Evolutionary conservation across 2,888 invertebrate genomes (phyloP).

Genomic region (Bellardia bayeri): DNA sequence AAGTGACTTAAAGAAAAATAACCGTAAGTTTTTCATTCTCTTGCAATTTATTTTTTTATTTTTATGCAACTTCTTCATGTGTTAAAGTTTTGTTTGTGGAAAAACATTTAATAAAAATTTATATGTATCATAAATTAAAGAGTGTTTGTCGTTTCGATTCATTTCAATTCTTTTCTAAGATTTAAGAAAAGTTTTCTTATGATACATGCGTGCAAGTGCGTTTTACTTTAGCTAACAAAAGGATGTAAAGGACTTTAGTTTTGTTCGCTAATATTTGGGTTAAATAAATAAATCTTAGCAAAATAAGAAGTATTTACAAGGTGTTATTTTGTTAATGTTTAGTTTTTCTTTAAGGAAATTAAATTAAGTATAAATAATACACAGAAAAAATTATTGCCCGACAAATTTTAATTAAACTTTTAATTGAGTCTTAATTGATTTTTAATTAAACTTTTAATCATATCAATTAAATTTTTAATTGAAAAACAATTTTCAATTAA

Average conservation of each 20-base stretch:
- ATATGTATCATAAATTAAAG: constrained; percentile 40
- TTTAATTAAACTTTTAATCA: no score
- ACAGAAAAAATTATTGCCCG: no score
- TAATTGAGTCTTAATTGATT: no score
- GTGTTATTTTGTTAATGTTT: not conserved
- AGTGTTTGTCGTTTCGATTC: constrained; percentile 1
- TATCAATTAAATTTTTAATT: no score
- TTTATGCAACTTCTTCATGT: constrained; percentile 15
- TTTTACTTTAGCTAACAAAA: not conserved
- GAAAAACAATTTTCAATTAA: no score
- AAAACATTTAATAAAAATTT: constrained; percentile 45
- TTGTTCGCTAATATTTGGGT: not conserved
- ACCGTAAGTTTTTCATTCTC: constrained; percentile 5
- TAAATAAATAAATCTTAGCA: constrained; percentile 6
- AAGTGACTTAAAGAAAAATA: constrained; percentile 10
- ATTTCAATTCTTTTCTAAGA: not conserved
- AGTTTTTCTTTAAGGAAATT: not conserved
- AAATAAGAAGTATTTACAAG: not conserved
- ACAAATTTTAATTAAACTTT: no score
- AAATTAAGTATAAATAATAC: not conserved
- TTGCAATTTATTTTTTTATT: not conserved
- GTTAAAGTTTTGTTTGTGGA: constrained; percentile 24
- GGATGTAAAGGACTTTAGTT: not conserved
- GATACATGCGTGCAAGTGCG: not conserved
- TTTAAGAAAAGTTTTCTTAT: not conserved